A percentile compares a stretch with the other conserved stretches of the same genome.
Conservation (phyloP, 2,113 vertebrate genomes). For the Syrrhaptes paradoxus region DNA sequence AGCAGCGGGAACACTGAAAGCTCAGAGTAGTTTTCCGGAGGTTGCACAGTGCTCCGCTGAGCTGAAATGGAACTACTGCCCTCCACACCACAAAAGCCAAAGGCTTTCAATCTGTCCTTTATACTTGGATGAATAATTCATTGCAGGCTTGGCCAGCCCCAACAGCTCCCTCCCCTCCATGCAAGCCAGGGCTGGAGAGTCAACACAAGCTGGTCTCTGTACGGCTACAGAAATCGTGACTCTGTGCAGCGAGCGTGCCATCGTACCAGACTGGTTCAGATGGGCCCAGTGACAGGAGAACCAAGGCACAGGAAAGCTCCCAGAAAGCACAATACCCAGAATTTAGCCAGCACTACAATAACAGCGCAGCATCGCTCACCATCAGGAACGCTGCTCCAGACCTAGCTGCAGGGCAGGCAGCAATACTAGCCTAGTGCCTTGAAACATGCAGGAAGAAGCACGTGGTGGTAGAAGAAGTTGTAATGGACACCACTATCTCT, state of each 20-base stretch:
- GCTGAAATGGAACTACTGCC: slow-evolving; percentile 21
- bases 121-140: slow-evolving; percentile 54
- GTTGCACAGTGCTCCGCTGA: slow-evolving; percentile 20
- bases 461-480: accelerated
- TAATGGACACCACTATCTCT: not conserved
- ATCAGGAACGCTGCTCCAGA: not conserved
- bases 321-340: not conserved
- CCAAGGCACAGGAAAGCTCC: not conserved
- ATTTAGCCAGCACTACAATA: not conserved
- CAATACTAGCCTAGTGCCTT: not conserved
- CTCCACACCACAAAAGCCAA: slow-evolving; percentile 26
- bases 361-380: not conserved
- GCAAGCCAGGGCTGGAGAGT: not conserved
- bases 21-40: not conserved
- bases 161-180: slow-evolving; percentile 6
- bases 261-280: not conserved
- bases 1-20: not conserved
- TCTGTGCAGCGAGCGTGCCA: not conserved
- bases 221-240: not conserved
- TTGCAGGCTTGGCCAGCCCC: not conserved
- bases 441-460: not conserved
- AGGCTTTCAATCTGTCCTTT: slow-evolving; percentile 61
- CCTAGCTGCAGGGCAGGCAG: not conserved
- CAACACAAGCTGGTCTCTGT: slow-evolving; percentile 14
- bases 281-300: not conserved